phyloP scores from a whole-genome alignment of 2,888 invertebrate genomes.

The Andrena dorsata region DNA sequence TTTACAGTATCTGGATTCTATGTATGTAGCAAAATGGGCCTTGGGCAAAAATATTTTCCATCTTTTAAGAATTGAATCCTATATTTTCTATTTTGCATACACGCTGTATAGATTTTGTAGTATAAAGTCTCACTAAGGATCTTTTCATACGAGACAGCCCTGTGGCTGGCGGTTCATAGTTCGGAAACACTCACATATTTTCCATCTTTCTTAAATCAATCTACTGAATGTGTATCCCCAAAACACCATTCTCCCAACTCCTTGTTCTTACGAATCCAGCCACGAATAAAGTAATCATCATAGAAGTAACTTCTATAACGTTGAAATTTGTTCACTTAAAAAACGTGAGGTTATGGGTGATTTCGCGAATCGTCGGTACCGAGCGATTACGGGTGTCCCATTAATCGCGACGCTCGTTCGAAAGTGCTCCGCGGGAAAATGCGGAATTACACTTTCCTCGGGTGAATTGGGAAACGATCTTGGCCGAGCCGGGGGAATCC shows the following conservation, averaged over 20 bases:
- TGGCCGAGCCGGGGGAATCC: slow-evolving; percentile 38
- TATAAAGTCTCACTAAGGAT: no score
- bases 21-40: not conserved
- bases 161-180: no score
- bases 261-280: not conserved
- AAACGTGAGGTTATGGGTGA: not conserved
- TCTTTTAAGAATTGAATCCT: not conserved
- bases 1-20: no score
- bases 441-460: slow-evolving; percentile 44
- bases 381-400: slow-evolving; percentile 20
- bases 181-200: no score
- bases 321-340: slow-evolving; percentile 20
- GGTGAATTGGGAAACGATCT: slow-evolving; percentile 56
- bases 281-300: not conserved
- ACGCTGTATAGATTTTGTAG: no score
- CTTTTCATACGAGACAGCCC: no score
- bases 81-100: not conserved
- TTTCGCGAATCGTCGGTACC: slow-evolving; percentile 23
- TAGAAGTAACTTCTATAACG: slow-evolving; percentile 3
- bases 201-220: no score
- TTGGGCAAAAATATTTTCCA: not conserved
- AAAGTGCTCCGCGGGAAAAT: slow-evolving; percentile 39
- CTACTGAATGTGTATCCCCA: no score
- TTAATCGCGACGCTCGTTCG: slow-evolving; percentile 35
- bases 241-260: no score